phyloP scores from a whole-genome alignment of 2,113 vertebrate species.

The Charadrius vociferus region DNA sequence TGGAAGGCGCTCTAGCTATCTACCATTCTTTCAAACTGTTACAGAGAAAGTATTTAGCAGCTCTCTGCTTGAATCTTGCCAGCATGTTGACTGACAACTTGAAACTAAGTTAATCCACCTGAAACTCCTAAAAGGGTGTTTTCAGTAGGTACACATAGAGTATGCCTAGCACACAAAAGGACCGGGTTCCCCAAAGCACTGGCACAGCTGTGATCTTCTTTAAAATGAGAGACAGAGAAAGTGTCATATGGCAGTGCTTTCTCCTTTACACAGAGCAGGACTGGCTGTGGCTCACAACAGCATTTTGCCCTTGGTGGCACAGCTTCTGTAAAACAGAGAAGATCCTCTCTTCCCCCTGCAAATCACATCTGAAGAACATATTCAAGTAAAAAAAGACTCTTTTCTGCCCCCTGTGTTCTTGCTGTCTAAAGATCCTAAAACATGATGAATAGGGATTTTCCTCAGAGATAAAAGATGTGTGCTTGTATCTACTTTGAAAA shows the following conservation, averaged over 20 bases:
- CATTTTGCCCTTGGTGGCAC: not conserved
- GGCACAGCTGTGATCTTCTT: not conserved
- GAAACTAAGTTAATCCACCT: not conserved
- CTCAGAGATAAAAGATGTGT: not conserved
- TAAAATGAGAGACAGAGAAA: not conserved
- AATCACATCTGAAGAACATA: not conserved
- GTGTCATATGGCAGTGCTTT: rapidly evolving
- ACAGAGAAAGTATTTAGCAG: not conserved
- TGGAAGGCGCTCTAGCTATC: not conserved
- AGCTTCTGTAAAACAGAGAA: not conserved
- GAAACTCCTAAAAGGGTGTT: not conserved
- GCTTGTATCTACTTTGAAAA: not conserved
- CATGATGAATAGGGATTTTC: not conserved
- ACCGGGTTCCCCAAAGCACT: not conserved
- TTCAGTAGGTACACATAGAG: not conserved
- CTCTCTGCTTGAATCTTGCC: not conserved
- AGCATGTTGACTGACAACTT: not conserved
- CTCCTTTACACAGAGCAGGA: not conserved
- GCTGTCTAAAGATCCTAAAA: not conserved
- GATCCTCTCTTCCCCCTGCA: not conserved
- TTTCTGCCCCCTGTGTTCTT: not conserved
- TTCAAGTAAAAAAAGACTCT: rapidly evolving
- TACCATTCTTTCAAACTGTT: not conserved
- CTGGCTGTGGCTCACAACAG: not conserved
- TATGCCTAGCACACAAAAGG: not conserved